These are phyloP conservation scores for Enteromius anoplus DNA, from an alignment of 2,797 vertebrate species.

Conservation along the genomic window DNA sequence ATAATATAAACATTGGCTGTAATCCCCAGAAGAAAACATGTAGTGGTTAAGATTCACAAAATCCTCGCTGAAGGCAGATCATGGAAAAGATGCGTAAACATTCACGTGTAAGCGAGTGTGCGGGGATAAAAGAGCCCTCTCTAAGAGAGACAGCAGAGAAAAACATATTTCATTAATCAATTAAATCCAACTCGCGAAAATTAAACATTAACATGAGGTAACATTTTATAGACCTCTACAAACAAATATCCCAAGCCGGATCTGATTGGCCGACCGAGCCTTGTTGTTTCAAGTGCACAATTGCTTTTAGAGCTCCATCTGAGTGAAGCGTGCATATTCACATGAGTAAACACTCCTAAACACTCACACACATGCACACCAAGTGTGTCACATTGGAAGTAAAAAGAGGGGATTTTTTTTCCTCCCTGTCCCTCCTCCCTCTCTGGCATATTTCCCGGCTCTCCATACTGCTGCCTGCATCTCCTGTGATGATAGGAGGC, in stretches of 20 bases:
- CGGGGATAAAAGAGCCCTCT: conserved; percentile 61
- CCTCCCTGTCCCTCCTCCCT: conserved; percentile 53
- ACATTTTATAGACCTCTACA: conserved; percentile 12
- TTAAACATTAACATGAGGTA: conserved; percentile 4
- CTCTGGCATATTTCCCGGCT: conserved; percentile 65
- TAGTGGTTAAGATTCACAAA: conserved; percentile 52
- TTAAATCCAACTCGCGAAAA: conserved; percentile 3
- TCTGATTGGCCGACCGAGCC: conserved; percentile 18
- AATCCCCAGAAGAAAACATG: conserved; percentile 72
- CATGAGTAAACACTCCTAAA: conserved; percentile 40
- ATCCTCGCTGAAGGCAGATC: conserved; percentile 21
- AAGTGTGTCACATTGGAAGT: conserved; percentile 65
- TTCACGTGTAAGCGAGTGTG: conserved; percentile 50
- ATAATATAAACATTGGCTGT: conserved; percentile 76
- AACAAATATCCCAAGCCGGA: conserved; percentile 10
- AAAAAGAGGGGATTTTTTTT: conserved; percentile 61
- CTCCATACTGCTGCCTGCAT: conserved; percentile 62
- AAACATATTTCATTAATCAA: conserved; percentile 20
- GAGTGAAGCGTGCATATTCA: conserved; percentile 36
- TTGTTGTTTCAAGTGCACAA: conserved; percentile 35
- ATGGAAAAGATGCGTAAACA: conserved; percentile 36
- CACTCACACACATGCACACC: conserved; percentile 27
- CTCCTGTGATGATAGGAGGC: conserved; percentile 61
- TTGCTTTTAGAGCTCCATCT: conserved; percentile 44
- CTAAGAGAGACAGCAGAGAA: neutral